Base-by-base conservation (phyloP, 2,113 vertebrate species). In the Charadrius vociferus region DNA sequence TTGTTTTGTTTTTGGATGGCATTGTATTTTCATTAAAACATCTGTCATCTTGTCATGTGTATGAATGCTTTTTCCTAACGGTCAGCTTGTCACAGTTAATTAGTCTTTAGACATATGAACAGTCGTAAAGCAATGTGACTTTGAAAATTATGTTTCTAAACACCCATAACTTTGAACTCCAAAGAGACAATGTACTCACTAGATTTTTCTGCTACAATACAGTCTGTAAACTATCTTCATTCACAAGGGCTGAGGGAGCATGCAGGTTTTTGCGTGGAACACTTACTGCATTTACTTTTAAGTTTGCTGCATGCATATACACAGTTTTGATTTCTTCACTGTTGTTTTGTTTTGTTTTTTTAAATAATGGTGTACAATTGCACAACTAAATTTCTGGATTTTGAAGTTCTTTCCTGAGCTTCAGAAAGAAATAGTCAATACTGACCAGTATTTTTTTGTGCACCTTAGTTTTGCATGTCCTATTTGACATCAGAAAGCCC, bases 41-140 rank as follows among this genome's bases (percentile, higher is more conserved):
- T 97, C 97, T 95, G 95, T 98, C 97, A 96, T 91, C 71, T 49
- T 98, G 96, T 96, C 96, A 90, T 92, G 36, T 73, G 53, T 95
- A 89, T 68, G 88, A 97, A 97, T 94, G 93, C 84, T 95, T 97
- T 97, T 96, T 97, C 97, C 73, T 96, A 96, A 95, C 96, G 98
- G 98, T 98, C 98, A 98, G 50, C 96, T 96, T 97, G 97, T 97
- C 97, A 96, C 91, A 97, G 92, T 94, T 98, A 98, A 98, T 98
- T 98, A 98, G 93, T 95, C 95, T 95, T 97, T 86, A 85, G 70
- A 93, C 49, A 29, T 95, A 96, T 91, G 95, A 98, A 90, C 80
- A 96, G 88, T 94, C 95, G 90, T 97, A 97, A 97, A 98, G 89
- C 88, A 95, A 91, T 95, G 95, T 65, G 61, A 96, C 97, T 98